phyloP scores from a whole-genome alignment of 2,113 vertebrate species.

The Scomber scombrus region DNA sequence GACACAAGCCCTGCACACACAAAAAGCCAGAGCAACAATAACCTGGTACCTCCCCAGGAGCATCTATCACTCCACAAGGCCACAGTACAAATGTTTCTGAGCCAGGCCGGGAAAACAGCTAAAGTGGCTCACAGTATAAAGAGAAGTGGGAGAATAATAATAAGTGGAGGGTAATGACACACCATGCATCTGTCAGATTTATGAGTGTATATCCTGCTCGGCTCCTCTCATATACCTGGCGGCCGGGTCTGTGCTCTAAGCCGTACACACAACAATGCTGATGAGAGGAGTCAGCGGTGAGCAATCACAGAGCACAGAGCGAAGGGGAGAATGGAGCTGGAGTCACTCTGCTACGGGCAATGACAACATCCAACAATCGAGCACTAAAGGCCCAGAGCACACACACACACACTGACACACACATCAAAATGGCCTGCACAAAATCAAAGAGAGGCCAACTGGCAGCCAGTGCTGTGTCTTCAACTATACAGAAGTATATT shows the following conservation, averaged over 20 bases:
- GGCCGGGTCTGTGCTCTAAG: slow-evolving; percentile 34
- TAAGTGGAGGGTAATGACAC: slow-evolving; percentile 79
- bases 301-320: slow-evolving; percentile 58
- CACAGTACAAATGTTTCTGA: slow-evolving; percentile 71
- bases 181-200: slow-evolving; percentile 78
- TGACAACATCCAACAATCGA: slow-evolving; percentile 54
- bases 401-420: slow-evolving; percentile 14
- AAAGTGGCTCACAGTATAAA: slow-evolving; percentile 67
- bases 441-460: slow-evolving; percentile 27
- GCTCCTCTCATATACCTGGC: slow-evolving; percentile 59
- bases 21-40: slow-evolving; percentile 60
- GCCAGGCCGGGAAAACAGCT: slow-evolving; percentile 47
- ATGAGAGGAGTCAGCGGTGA: slow-evolving; percentile 71
- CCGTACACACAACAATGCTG: slow-evolving; percentile 45
- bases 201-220: slow-evolving; percentile 61
- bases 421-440: slow-evolving; percentile 1
- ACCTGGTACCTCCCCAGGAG: slow-evolving; percentile 53
- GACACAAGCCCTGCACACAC: slow-evolving; percentile 39
- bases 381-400: slow-evolving; percentile 33
- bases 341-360: slow-evolving; percentile 54
- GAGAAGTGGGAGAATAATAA: slow-evolving; percentile 74
- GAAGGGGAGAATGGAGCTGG: slow-evolving; percentile 37
- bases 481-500: too few relatives aligned
- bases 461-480: not conserved
- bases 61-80: slow-evolving; percentile 73